Percentiles rank a stretch among this genome's conserved stretches.
These are phyloP conservation scores for Melanargia galathea DNA, from an alignment of 2,888 invertebrate genomes.

Conservation along the genomic window DNA sequence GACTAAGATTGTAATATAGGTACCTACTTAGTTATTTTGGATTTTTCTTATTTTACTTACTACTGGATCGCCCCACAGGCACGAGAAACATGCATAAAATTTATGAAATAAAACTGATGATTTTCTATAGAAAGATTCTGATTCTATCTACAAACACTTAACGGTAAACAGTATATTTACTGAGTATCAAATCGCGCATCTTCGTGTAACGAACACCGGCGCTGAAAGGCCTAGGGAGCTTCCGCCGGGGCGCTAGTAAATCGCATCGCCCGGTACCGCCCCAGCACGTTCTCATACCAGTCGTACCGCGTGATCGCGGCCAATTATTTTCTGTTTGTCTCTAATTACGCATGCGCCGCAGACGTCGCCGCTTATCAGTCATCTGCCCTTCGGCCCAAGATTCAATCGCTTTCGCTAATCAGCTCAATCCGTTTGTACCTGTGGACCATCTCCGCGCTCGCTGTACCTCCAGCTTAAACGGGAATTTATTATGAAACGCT, in stretches of 20 bases:
- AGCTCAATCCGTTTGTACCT: conserved; percentile 65
- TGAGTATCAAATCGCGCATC: conserved; percentile 29
- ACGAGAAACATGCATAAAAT: no score
- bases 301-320: conserved; percentile 74
- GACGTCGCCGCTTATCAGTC: conserved; percentile 73
- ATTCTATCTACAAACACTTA: conserved; percentile 20
- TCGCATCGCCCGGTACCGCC: conserved; percentile 51
- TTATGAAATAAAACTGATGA: no score
- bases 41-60: no score
- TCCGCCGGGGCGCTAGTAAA: conserved; percentile 52
- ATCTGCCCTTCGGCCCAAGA: conserved; percentile 80
- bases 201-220: conserved; percentile 29
- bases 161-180: conserved; percentile 13
- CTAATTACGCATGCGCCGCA: conserved; percentile 81
- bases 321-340: conserved; percentile 83
- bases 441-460: conserved; percentile 64
- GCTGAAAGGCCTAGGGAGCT: conserved; percentile 45
- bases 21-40: no score
- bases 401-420: conserved; percentile 75
- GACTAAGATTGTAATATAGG: no score
- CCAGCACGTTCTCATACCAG: conserved; percentile 60
- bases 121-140: conserved; percentile 5
- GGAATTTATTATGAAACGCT: conserved; percentile 35
- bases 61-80: no score
- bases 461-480: conserved; percentile 34